Conservation (phyloP, 2,113 vertebrate species). For the Dipodomys spectabilis region DNA sequence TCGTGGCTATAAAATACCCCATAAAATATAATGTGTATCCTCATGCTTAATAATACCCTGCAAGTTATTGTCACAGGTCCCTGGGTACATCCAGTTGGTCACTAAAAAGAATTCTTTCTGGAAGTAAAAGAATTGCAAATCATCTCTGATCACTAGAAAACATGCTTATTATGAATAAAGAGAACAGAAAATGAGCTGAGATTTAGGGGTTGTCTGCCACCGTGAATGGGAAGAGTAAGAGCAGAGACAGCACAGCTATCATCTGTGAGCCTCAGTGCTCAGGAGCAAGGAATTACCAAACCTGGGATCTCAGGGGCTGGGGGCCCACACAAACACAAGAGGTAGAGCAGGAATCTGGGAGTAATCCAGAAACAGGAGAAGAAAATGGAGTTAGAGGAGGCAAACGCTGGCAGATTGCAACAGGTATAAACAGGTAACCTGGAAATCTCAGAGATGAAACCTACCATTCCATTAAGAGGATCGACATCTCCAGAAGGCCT, state of each 20-base stretch:
- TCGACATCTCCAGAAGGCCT: background rate
- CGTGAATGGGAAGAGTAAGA: background rate
- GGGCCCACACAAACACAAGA: background rate
- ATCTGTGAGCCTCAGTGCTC: background rate
- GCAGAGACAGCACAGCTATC: background rate
- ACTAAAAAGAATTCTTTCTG: constrained; percentile 69
- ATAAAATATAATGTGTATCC: constrained; percentile 69
- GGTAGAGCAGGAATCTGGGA: background rate
- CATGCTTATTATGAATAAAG: background rate
- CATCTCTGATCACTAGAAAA: constrained; percentile 55
- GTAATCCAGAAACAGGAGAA: background rate
- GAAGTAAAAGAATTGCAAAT: constrained; percentile 50
- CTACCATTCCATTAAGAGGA: background rate
- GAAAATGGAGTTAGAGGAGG: rapidly evolving
- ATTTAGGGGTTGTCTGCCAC: background rate
- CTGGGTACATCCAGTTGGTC: constrained; percentile 59
- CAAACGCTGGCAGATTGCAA: too few relatives aligned
- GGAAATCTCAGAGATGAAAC: background rate
- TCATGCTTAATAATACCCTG: constrained; percentile 67
- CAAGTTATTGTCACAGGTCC: constrained; percentile 56
- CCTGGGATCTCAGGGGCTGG: background rate
- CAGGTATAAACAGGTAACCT: background rate
- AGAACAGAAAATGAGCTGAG: constrained; percentile 33
- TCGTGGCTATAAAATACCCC: constrained; percentile 63
- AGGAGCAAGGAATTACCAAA: background rate